A percentile compares a stretch with the other conserved stretches of the same genome.
These are phyloP conservation scores for Drosophila barbarae DNA, from an alignment of 2,888 invertebrate species.

Conservation along the genomic window DNA sequence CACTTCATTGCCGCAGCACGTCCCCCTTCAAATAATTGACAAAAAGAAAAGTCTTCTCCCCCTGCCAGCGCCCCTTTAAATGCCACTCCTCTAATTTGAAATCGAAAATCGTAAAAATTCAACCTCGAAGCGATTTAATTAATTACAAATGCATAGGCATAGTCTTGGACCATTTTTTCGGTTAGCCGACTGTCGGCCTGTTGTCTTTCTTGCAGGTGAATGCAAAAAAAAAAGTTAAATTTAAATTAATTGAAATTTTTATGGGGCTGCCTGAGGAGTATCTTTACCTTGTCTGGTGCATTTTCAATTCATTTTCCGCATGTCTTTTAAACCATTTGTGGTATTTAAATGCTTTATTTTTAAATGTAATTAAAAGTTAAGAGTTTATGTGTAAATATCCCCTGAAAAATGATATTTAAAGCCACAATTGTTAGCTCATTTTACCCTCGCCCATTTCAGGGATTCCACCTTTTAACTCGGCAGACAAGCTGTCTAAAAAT, in stretches of 20 bases:
- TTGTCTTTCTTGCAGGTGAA: constrained; percentile 58
- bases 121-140: constrained; percentile 70
- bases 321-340: not conserved
- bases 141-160: constrained; percentile 73
- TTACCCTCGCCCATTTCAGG: constrained; percentile 24
- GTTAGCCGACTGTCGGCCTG: constrained; percentile 3
- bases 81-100: constrained; percentile 35
- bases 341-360: not conserved
- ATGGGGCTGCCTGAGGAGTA: constrained; percentile 45
- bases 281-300: constrained; percentile 3
- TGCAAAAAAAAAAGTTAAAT: constrained; percentile 60
- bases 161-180: constrained; percentile 28
- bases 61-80: not conserved
- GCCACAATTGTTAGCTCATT: not conserved
- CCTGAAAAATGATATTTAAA: not conserved
- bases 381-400: not conserved
- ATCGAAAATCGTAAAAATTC: constrained; percentile 46
- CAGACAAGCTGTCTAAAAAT: constrained; percentile 49
- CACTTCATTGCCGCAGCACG: constrained; percentile 57
- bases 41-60: constrained; percentile 54
- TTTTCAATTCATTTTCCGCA: not conserved
- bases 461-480: constrained; percentile 33
- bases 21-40: constrained; percentile 58
- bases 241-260: constrained; percentile 68
- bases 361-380: not conserved